phyloP scores from a whole-genome alignment of 2,888 invertebrate species.

The Nemurella pictetii region DNA sequence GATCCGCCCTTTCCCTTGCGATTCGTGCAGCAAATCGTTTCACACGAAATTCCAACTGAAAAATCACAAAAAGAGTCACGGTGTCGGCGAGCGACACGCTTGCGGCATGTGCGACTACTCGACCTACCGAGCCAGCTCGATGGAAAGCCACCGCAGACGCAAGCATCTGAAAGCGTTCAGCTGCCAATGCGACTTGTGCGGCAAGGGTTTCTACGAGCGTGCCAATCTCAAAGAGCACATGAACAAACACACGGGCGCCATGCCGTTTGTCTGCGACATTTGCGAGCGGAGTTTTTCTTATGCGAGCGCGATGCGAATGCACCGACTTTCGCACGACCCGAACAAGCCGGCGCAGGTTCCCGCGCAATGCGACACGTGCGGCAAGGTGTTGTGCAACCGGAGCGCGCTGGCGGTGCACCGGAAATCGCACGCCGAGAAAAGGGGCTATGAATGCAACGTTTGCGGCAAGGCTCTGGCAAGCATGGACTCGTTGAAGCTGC shows the following conservation, averaged over 20 bases:
- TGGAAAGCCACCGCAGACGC: constrained; percentile 38
- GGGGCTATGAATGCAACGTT: constrained; percentile 51
- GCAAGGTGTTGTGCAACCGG: constrained; percentile 51
- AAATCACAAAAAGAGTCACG: constrained; percentile 40
- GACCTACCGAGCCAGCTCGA: constrained; percentile 35
- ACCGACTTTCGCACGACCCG: constrained; percentile 50
- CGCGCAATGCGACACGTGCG: constrained; percentile 51
- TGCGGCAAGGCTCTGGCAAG: constrained; percentile 46
- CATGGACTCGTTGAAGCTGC: constrained; percentile 39
- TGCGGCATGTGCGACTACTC: constrained; percentile 39
- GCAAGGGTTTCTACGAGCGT: constrained; percentile 57
- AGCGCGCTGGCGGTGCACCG: constrained; percentile 52
- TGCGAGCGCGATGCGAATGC: constrained; percentile 42
- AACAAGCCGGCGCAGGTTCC: constrained; percentile 51
- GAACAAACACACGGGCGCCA: constrained; percentile 59
- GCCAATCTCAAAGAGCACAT: constrained; percentile 60
- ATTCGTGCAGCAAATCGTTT: constrained; percentile 37
- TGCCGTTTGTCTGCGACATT: constrained; percentile 57
- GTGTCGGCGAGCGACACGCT: constrained; percentile 37
- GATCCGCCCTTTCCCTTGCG: constrained; percentile 39
- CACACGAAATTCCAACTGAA: constrained; percentile 39
- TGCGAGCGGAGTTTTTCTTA: constrained; percentile 47
- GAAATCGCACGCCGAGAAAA: constrained; percentile 53
- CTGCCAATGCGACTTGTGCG: constrained; percentile 56
- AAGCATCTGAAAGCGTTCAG: constrained; percentile 39